Evolutionary conservation across 2,888 invertebrate genomes (phyloP).

Genomic region (Drosophila tripunctata): DNA sequence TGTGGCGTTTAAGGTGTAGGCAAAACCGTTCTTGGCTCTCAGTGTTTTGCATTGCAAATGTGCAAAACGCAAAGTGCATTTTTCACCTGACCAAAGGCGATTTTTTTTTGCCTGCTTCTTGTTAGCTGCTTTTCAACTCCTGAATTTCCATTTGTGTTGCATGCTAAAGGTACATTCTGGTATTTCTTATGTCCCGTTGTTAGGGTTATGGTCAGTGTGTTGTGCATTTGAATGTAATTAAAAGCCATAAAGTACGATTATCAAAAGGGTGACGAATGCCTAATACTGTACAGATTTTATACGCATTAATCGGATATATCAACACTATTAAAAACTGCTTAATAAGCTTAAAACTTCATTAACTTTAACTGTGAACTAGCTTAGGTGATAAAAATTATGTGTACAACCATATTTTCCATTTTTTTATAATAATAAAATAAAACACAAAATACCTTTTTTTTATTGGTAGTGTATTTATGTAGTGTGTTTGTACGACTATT

Average conservation of each 20-base stretch:
- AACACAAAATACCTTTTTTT: too few relatives aligned
- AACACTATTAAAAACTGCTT: not conserved
- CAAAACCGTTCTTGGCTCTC: conserved; percentile 13
- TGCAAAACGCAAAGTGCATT: conserved; percentile 48
- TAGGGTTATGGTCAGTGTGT: conserved; percentile 37
- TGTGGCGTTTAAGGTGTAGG: conserved; percentile 63
- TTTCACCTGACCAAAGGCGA: conserved; percentile 44
- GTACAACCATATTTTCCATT: too few relatives aligned
- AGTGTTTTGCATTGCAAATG: conserved; percentile 55
- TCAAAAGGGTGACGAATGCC: not conserved
- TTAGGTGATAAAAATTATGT: too few relatives aligned
- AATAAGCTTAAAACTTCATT: not conserved
- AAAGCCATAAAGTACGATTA: conserved; percentile 1
- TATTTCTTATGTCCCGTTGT: conserved; percentile 50
- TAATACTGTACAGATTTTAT: not conserved
- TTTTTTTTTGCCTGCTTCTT: conserved; percentile 3
- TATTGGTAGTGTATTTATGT: not conserved
- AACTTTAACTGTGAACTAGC: too few relatives aligned
- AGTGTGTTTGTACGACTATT: not conserved
- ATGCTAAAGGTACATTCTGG: conserved; percentile 51
- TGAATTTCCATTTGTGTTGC: conserved; percentile 28
- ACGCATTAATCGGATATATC: not conserved
- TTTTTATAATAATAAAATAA: too few relatives aligned
- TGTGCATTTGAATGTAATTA: conserved; percentile 51
- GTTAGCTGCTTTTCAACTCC: not conserved